Conservation (phyloP, 2,888 invertebrate species). For the Zhuqinia jingwanae region DNA sequence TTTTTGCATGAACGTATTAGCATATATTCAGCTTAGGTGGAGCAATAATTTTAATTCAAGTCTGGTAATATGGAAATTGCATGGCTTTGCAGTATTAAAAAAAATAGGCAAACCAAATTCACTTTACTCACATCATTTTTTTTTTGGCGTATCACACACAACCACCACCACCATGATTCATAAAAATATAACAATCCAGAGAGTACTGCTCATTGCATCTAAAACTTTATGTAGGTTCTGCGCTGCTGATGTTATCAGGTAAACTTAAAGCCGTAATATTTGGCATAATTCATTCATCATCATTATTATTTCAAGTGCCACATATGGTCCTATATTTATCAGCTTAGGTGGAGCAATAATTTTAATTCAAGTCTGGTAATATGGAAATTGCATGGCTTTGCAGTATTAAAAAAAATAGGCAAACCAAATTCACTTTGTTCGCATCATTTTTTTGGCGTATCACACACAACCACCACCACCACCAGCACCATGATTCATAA, state of each 20-base stretch:
- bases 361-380: not conserved
- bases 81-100: not conserved
- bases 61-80: not conserved
- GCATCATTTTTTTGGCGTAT: not conserved
- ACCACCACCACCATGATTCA: too few species aligned
- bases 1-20: too few species aligned
- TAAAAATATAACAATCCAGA: slow-evolving; percentile 46
- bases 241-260: slow-evolving; percentile 46
- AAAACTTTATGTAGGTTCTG: slow-evolving; percentile 29
- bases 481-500: too few species aligned
- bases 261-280: slow-evolving; percentile 52
- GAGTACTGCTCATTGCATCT: slow-evolving; percentile 16
- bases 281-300: slow-evolving; percentile 66
- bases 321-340: slow-evolving; percentile 55
- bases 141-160: not conserved
- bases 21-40: too few species aligned
- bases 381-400: not conserved
- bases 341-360: too few species aligned
- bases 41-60: too few species aligned
- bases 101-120: not conserved
- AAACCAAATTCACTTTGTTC: slow-evolving; percentile 3
- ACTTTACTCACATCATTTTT: not conserved
- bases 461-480: too few species aligned
- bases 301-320: slow-evolving; percentile 58
- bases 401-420: not conserved